Evolutionary conservation across 2,113 vertebrate genomes (phyloP).

Genomic region (Calyptommatus sinebrachiatus): DNA sequence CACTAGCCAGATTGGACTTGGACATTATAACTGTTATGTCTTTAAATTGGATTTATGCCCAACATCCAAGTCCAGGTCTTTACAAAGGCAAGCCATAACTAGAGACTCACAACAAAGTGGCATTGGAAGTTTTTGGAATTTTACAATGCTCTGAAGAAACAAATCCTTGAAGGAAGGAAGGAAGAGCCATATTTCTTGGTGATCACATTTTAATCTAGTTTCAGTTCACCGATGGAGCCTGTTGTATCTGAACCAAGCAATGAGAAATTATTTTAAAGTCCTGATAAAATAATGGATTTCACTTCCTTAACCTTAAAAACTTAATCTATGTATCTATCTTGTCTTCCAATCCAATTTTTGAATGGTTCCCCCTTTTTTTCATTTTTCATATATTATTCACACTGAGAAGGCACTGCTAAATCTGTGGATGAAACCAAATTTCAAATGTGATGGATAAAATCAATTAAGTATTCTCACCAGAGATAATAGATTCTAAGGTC

Average conservation of each 20-base stretch:
- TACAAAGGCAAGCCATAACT: too few species aligned
- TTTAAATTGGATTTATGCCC: too few species aligned
- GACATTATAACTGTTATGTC: too few species aligned
- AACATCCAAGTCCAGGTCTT: too few species aligned
- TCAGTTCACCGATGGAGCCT: not conserved
- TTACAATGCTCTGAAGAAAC: too few species aligned
- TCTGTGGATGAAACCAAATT: slow-evolving; percentile 19
- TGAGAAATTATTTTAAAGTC: not conserved
- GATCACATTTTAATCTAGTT: too few species aligned
- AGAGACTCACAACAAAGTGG: too few species aligned
- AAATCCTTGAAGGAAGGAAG: too few species aligned
- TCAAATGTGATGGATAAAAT: slow-evolving; percentile 41
- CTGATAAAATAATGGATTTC: slow-evolving; percentile 5
- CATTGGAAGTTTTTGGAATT: too few species aligned
- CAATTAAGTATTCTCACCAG: slow-evolving; percentile 32
- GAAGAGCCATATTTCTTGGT: too few species aligned
- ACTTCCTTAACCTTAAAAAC: not conserved
- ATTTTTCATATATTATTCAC: slow-evolving; percentile 24
- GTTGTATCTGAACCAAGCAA: not conserved
- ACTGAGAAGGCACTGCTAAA: slow-evolving; percentile 29
- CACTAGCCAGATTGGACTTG: too few species aligned
- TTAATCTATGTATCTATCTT: not conserved
- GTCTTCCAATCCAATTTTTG: not conserved
- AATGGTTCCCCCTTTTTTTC: not conserved
- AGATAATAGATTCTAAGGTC: slow-evolving; percentile 42